These are phyloP conservation scores for Anisognathus igniventris DNA, from an alignment of 2,797 vertebrate genomes.

Conservation along the genomic window DNA sequence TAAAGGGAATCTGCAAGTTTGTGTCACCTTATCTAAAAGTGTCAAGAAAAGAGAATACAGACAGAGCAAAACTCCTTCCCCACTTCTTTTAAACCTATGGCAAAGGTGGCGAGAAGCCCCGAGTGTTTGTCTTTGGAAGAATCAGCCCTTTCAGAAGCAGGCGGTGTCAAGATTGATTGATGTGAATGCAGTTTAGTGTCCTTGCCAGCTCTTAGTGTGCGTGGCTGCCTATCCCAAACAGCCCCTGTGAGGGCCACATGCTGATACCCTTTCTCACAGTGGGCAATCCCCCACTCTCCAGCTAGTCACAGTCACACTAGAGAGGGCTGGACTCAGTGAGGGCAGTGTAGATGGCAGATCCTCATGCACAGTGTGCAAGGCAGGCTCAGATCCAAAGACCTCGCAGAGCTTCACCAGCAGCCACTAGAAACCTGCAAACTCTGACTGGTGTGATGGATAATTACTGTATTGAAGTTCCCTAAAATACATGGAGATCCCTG, in stretches of 20 bases:
- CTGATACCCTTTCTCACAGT: background rate
- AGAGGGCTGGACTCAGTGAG: background rate
- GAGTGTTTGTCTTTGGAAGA: background rate
- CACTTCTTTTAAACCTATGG: accelerated
- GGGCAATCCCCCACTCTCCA: background rate
- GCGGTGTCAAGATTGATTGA: background rate
- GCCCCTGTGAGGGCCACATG: background rate
- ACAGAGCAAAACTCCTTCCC: background rate
- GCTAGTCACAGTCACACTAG: background rate
- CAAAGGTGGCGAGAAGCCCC: accelerated
- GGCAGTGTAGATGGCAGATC: background rate
- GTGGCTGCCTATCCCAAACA: background rate
- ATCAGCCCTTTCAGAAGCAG: background rate
- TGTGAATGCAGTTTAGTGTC: background rate
- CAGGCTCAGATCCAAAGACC: background rate
- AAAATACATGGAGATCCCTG: background rate
- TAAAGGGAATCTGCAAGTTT: background rate
- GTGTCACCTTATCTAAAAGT: background rate
- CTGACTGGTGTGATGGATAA: background rate
- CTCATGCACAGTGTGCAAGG: background rate
- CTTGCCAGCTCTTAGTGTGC: background rate
- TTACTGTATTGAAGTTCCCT: background rate
- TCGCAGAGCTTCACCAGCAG: background rate
- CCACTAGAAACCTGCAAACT: background rate
- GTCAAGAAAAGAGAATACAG: background rate